Evolutionary conservation across 2,113 vertebrate genomes (phyloP).

Genomic region (Trochalopteron elliotii): DNA sequence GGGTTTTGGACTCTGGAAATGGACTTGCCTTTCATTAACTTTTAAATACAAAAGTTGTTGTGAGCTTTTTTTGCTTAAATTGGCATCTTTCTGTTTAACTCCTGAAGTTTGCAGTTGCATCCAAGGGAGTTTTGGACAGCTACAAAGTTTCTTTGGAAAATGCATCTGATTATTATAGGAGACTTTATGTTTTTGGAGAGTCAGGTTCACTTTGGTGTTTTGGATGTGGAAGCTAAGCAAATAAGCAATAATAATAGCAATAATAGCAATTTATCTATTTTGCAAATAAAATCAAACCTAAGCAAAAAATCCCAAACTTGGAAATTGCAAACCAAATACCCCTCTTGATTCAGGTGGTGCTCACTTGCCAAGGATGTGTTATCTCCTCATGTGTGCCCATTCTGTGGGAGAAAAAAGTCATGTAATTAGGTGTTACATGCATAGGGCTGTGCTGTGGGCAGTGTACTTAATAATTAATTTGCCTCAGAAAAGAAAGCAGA

Average conservation of each 20-base stretch:
- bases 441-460: conserved; percentile 13
- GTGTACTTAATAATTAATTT: not conserved
- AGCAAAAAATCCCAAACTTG: not conserved
- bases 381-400: not conserved
- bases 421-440: not conserved
- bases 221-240: not conserved
- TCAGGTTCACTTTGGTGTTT: not conserved
- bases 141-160: not conserved
- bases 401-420: not conserved
- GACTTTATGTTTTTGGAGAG: not conserved
- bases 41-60: not conserved
- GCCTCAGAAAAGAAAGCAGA: conserved; percentile 20
- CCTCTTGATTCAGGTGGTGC: not conserved
- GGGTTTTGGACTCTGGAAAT: not conserved
- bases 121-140: not conserved
- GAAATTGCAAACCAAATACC: not conserved
- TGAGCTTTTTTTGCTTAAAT: not conserved
- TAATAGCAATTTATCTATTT: not conserved
- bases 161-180: not conserved
- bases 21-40: not conserved
- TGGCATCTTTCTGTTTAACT: not conserved
- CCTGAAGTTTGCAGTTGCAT: not conserved
- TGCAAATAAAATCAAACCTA: not conserved
- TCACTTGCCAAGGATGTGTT: not conserved
- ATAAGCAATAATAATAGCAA: not conserved